Base-by-base conservation (phyloP, 2,113 vertebrate species). In the Tragelaphus scriptus region DNA sequence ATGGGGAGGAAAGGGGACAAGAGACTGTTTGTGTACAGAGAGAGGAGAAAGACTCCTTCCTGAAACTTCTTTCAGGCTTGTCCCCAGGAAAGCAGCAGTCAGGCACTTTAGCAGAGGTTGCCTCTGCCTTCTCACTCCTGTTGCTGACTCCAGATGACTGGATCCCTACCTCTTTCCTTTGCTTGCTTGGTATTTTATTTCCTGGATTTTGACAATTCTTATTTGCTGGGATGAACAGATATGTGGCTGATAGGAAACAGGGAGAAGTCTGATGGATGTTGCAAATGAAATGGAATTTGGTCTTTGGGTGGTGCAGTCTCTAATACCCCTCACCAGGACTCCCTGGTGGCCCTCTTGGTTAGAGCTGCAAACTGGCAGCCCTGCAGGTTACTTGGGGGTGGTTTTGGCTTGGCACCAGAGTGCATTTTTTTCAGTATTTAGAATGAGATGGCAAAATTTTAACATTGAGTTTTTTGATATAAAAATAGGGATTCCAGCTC, bases 381-480 rank as follows among this genome's bases (percentile, higher is more conserved):
- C 47, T 36, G 53, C 7, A 12, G n/a, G 40, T 63, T 65, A 1
- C 63, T 79, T 28, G 10, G 2, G 7, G 19, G 15, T 79, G 12
- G 30, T 40, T 84, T 63, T 61, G 14, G 25, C 55, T 90, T 89
- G 56, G 26, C 9, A 5, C 59, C 2, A 40, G 19, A 15, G 32
- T 80, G 21, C 16, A 4, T 59, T 8, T 26, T 16, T 80, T 79
- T 44, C 11, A 61, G 16, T 71, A 58, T 90, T 75, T 95, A 85
- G 59, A 59, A 92, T 95, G 93, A 59, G 80, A 95, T 84, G 61
- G 85, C 59, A 95, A 77, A 44, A 58, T 87, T 90, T 94, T 84
- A 81, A 92, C 71, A 36, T 36, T 81, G 44, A 75, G 55, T 44
- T 17, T 81, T 93, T 44, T 16, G 28, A 59, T 85, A 28, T 68